A percentile compares a stretch with the other conserved stretches of the same genome.
Conservation (phyloP, 1,140 invertebrate genomes). For the Zaprionus capensis region DNA sequence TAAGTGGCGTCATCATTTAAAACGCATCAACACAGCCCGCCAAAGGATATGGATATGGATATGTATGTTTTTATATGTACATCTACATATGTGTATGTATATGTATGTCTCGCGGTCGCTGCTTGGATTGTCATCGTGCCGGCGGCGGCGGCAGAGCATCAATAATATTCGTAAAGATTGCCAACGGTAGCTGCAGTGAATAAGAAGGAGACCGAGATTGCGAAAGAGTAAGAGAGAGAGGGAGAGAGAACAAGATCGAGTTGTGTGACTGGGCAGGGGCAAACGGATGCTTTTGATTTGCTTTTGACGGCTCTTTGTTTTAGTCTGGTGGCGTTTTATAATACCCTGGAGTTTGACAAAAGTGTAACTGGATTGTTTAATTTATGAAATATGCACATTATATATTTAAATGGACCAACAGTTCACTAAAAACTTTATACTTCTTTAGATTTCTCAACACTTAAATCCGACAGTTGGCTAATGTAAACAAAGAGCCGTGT, state of each 20-base stretch:
- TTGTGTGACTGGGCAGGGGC: neutral
- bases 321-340: neutral
- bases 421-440: too few species aligned
- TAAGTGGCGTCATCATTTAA: slow-evolving; percentile 84
- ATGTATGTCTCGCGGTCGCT: slow-evolving; percentile 4
- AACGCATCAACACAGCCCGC: slow-evolving; percentile 80
- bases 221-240: neutral
- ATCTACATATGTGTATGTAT: slow-evolving; percentile 27
- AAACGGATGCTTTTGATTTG: slow-evolving; percentile 21
- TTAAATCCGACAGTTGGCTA: neutral
- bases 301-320: neutral
- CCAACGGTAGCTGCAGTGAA: slow-evolving; percentile 60
- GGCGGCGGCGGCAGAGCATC: slow-evolving; percentile 50
- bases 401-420: neutral
- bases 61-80: slow-evolving; percentile 47
- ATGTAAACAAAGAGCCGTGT: neutral
- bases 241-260: neutral
- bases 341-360: neutral
- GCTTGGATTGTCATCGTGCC: slow-evolving; percentile 69
- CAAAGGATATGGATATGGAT: slow-evolving; percentile 69
- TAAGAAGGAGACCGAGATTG: neutral
- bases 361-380: neutral
- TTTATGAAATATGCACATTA: neutral
- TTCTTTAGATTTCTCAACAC: too few species aligned
- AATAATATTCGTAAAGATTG: slow-evolving; percentile 77